Evolutionary conservation across 2,797 vertebrate genomes (phyloP), one percentile per base, ranked within the genome.

Genomic region (Bovichtus variegatus): DNA sequence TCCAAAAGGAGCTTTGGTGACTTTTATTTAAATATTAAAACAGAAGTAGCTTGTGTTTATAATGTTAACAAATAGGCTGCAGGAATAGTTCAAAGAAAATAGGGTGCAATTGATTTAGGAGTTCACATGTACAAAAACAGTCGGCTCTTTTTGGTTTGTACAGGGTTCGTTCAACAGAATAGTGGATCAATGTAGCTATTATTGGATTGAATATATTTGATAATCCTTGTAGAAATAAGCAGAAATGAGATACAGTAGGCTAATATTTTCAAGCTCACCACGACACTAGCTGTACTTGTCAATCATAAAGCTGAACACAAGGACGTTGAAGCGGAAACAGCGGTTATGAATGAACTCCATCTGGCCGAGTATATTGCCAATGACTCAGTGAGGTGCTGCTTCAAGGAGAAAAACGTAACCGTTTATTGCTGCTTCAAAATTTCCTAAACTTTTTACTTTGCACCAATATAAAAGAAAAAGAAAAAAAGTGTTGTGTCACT

Each of bases 21-120:
- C 63, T 34, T 81, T 71, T 61, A 18, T 55, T 43, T 46, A 63
- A 69, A 83, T 57, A 51, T 49, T 60, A 27, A 78, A 86, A 70
- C 29, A 69, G 38, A 41, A 34, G 18, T 55, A 43, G 5, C 8
- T 43, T 73, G 16, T n/a, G n/a, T n/a, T n/a, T n/a, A n/a, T n/a
- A n/a, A n/a, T n/a, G n/a, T n/a, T 34, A 69, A 57, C 12, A 44
- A 49, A 59, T 3, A 16, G 4, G 36, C n/a, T 23, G 1, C n/a
- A 27, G 25, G 27, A 47, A 21, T 34, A 34, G 31, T 1, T n/a
- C 21, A 69, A 50, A 3, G 40, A 58, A 65, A 6, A 43, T 21
- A n/a, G 6, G 10, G 21, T 43, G 16, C 61, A 82, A 67, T 27
- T 58, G 58, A 82, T 74, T 72, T 31, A 60, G 5, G 19, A 19